phyloP scores from a whole-genome alignment of 2,888 invertebrate species.

The Plutella xylostella region DNA sequence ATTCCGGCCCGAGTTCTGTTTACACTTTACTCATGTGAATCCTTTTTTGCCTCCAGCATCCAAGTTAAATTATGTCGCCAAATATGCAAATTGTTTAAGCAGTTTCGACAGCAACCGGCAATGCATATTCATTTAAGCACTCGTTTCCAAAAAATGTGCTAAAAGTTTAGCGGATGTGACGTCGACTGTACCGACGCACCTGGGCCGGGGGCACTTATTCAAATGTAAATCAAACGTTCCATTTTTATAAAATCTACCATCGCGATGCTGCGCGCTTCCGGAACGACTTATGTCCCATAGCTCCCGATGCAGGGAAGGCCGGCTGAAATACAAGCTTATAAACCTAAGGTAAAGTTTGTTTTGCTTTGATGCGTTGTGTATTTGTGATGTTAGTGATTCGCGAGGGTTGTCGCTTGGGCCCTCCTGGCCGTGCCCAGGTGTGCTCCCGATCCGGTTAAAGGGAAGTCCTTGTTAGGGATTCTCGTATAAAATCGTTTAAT shows the following conservation, averaged over 20 bases:
- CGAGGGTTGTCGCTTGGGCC: slow-evolving; percentile 52
- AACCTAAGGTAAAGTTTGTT: background rate
- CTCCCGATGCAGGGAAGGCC: background rate
- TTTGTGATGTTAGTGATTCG: background rate
- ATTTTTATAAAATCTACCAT: slow-evolving; percentile 71
- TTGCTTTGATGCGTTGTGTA: background rate
- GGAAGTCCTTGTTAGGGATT: slow-evolving; percentile 67
- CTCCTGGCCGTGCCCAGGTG: slow-evolving; percentile 70
- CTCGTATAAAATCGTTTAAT: slow-evolving; percentile 67
- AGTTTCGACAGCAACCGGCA: slow-evolving; percentile 46
- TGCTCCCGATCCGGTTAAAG: slow-evolving; percentile 69
- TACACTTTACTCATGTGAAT: too few species aligned
- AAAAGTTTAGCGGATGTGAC: slow-evolving; percentile 39
- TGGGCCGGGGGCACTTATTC: slow-evolving; percentile 68
- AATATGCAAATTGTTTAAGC: slow-evolving; percentile 39
- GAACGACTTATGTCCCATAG: slow-evolving; percentile 63
- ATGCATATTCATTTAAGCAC: slow-evolving; percentile 46
- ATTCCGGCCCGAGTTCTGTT: too few species aligned
- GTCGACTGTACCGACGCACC: slow-evolving; percentile 56
- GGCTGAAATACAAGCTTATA: too few species aligned
- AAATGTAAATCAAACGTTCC: slow-evolving; percentile 72
- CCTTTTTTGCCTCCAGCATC: too few species aligned
- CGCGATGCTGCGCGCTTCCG: slow-evolving; percentile 63
- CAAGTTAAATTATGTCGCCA: slow-evolving; percentile 20
- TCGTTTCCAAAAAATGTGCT: slow-evolving; percentile 21